Conservation (phyloP, 2,797 vertebrate species). For the Cheirogaleus major region DNA sequence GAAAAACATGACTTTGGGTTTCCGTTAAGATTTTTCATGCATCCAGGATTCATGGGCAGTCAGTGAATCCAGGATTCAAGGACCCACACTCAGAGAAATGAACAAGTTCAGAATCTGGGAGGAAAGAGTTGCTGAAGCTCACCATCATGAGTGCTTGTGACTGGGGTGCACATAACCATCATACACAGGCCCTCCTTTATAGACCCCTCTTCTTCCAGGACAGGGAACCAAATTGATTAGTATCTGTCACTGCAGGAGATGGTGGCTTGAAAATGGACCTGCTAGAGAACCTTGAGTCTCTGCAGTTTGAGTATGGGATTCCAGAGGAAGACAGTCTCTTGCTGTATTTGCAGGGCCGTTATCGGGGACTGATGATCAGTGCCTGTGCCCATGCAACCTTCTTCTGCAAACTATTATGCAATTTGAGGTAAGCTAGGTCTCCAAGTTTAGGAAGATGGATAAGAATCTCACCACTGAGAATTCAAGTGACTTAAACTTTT, state of each 20-base stretch:
- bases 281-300: slow-evolving; percentile 72
- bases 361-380: slow-evolving; percentile 78
- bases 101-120: background rate
- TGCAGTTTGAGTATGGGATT: slow-evolving; percentile 83
- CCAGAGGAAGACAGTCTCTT: slow-evolving; percentile 76
- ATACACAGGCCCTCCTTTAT: background rate
- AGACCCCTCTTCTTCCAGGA: background rate
- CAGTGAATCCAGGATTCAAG: background rate
- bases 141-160: background rate
- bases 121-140: background rate
- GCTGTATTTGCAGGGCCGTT: slow-evolving; percentile 78
- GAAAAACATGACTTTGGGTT: background rate
- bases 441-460: background rate
- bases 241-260: slow-evolving; percentile 46
- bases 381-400: slow-evolving; percentile 87
- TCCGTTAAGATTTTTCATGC: slow-evolving; percentile 30
- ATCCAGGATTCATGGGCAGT: background rate
- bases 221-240: background rate
- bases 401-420: slow-evolving; percentile 82
- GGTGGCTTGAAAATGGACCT: slow-evolving; percentile 78
- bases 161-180: background rate
- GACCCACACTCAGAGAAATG: background rate
- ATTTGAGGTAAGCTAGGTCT: slow-evolving; percentile 83
- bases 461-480: background rate
- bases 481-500: background rate